A percentile compares a stretch with the other conserved stretches of the same genome.
phyloP scores from a whole-genome alignment of 2,113 vertebrate species.

The Xyrauchen texanus region DNA sequence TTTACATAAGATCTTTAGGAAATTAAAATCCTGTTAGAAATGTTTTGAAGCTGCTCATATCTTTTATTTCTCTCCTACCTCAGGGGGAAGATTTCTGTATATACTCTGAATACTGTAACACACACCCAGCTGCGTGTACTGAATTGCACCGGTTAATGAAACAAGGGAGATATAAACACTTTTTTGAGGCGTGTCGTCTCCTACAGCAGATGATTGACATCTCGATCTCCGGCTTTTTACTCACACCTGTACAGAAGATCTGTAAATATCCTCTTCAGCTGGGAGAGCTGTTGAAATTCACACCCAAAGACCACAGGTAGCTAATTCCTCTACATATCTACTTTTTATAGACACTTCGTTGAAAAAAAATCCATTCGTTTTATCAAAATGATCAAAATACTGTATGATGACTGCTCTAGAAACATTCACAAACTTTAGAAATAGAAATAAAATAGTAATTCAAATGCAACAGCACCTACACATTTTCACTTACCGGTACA shows the following conservation, averaged over 20 bases:
- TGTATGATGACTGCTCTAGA: not conserved
- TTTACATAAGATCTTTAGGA: not conserved
- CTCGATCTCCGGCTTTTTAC: conserved; percentile 92
- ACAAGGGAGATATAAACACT: conserved; percentile 88
- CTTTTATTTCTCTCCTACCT: conserved; percentile 57
- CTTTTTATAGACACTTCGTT: too few species aligned
- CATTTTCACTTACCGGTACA: not conserved
- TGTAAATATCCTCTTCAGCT: conserved; percentile 97
- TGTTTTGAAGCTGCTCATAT: not conserved
- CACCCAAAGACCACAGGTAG: conserved; percentile 90
- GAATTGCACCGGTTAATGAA: conserved; percentile 92
- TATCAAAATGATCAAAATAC: not conserved
- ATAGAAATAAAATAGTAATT: not conserved
- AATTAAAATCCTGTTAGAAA: not conserved
- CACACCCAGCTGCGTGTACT: conserved; percentile 86
- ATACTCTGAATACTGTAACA: conserved; percentile 98
- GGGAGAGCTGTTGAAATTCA: conserved; percentile 94
- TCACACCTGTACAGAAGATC: conserved; percentile 96
- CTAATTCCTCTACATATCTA: not conserved
- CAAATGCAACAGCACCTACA: not conserved
- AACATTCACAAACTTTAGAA: not conserved
- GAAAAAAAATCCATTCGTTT: not conserved
- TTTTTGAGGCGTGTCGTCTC: conserved; percentile 95
- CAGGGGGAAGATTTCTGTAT: conserved; percentile 93
- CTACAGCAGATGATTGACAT: conserved; percentile 99